These are phyloP conservation scores for Drosophila glabriapex DNA, from an alignment of 2,888 invertebrate genomes.

Conservation along the genomic window DNA sequence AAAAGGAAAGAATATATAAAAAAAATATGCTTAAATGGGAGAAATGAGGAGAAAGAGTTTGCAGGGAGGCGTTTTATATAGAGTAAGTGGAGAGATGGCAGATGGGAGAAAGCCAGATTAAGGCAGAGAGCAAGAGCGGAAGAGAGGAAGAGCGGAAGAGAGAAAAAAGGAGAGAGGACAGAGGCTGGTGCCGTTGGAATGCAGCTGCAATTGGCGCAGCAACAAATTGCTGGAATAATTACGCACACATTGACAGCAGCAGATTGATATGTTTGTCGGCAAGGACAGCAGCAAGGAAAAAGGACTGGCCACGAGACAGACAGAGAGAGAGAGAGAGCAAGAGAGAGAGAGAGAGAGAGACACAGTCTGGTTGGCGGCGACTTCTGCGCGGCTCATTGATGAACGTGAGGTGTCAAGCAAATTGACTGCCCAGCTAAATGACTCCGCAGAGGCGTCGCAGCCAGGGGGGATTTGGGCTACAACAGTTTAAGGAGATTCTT, in stretches of 20 bases:
- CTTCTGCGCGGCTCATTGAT: conserved; percentile 78
- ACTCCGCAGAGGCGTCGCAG: conserved; percentile 48
- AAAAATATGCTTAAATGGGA: neutral
- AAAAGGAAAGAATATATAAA: neutral
- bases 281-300: conserved; percentile 36
- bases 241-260: conserved; percentile 82
- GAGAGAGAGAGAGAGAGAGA: conserved; percentile 3
- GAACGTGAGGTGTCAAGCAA: conserved; percentile 85
- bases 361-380: conserved; percentile 41
- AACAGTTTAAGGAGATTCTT: neutral
- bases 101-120: neutral
- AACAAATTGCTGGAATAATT: conserved; percentile 85
- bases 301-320: conserved; percentile 42
- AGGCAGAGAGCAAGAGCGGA: neutral
- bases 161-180: neutral
- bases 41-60: neutral
- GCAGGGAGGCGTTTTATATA: neutral
- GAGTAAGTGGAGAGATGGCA: neutral
- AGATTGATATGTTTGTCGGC: conserved; percentile 70
- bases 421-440: conserved; percentile 78
- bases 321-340: neutral
- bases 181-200: conserved; percentile 55
- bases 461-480: neutral
- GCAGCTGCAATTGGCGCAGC: conserved; percentile 81
- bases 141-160: neutral